Evolutionary conservation across 2,113 vertebrate genomes (phyloP), one percentile per base, ranked within the genome.

Genomic region (Acrocephalus kingi): DNA sequence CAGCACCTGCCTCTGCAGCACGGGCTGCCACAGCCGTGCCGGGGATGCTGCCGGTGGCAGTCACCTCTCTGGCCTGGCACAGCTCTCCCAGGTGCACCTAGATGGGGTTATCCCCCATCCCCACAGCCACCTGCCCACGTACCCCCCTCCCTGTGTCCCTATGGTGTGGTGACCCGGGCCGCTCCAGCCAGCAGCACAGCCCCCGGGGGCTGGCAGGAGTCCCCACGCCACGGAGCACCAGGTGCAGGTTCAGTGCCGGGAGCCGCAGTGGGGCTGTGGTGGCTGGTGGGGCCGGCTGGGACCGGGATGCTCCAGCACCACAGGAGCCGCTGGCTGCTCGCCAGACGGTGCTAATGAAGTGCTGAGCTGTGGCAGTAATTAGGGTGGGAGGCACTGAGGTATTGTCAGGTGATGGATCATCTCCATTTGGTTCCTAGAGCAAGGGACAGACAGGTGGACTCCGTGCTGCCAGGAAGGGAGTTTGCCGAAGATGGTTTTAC

Each of bases 291-390:
- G 62, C 71, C 18, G 24, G 71, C 68, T 69, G 71, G 48, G 71
- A 55, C 62, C n/a, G 2, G 94, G 82, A 78, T 43, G 48, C 73
- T 84, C 84, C 23, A 30, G 37, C 2, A 5, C 74, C 35, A 23
- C 48, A 0, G 88, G 94, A 93, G 82, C 74, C 1, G 11, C 82
- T 84, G 92, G 94, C 88, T 20, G 77, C 55, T 27, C 0, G 52
- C 77, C 84, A 84, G 61, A 1, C 3, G 19, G 48, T 14, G 84
- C 73, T 95, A 93, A 91, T 35, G 69, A 97, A 80, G 95, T 6
- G 49, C 81, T 93, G 51, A n/a, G 84, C 69, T 15, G 66, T 27
- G 81, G 37, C 62, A 21, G 9, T 97, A 95, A 96, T 95, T 71
- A 61, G 64, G 77, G 43, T 51, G 84, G 93, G 91, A 92, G 89